Conservation (phyloP, 2,888 invertebrate species). For the Spisula solida region DNA sequence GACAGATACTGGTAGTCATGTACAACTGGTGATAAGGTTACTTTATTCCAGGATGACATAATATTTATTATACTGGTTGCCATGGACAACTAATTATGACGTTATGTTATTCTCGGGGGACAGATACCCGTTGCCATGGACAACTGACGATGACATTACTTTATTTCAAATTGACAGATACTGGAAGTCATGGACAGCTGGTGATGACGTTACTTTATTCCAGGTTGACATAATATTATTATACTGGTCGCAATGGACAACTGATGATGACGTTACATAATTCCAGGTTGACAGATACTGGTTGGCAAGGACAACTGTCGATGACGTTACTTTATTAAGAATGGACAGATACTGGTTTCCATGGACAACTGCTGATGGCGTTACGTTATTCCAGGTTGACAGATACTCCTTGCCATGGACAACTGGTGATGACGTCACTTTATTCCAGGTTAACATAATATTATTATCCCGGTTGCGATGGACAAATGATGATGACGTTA, state of each 20-base stretch:
- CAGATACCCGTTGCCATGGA: background rate
- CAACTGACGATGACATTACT: background rate
- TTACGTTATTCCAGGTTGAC: background rate
- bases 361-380: background rate
- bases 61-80: background rate
- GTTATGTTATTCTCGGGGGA: background rate
- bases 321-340: background rate
- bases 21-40: background rate
- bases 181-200: background rate
- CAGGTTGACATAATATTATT: too few relatives aligned
- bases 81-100: background rate
- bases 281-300: background rate
- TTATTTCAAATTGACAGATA: background rate
- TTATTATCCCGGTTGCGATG: too few relatives aligned
- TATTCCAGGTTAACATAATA: background rate
- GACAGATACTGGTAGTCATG: background rate
- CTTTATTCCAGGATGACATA: background rate
- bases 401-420: background rate
- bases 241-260: too few relatives aligned
- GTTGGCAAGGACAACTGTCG: background rate
- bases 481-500: background rate
- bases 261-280: background rate
- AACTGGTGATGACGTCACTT: background rate
- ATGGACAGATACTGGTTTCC: background rate
- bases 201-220: conserved; percentile 4